Evolutionary conservation across 2,113 vertebrate species (phyloP), one percentile per base, ranked within the genome.

Genomic region (Pachycephala philippinensis): DNA sequence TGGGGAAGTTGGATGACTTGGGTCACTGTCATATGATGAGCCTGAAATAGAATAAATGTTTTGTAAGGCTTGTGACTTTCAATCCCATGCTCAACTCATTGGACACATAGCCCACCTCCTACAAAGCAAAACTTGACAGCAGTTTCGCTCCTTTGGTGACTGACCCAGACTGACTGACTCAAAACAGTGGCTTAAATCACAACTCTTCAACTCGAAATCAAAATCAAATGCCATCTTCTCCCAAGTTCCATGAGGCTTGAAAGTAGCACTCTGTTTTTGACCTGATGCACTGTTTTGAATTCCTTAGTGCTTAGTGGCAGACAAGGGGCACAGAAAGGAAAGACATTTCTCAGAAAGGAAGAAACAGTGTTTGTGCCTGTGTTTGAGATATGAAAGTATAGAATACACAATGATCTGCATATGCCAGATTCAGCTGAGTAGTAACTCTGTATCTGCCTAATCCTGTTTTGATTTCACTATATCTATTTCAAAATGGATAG

Each of bases 1-100:
- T 92, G 64, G 60, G 76, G 95, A 97, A 95, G 88, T 88, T 90
- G 64, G 44, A 70, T 80, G 68, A 27, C 78, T 90, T 90, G 35
- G 60, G 64, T 86, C 90, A 93, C 44, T 81, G 79, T 97, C 95
- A 93, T 84, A 81, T 94, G 95, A 93, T 60, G 24, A 71, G 47
- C 60, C 50, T 70, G 61, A 86, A 93, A 90, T 52, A 96, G 85
- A 93, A 63, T 27, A 59, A 93, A 56, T 22, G 9, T 81, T 89
- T 84, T 87, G 53, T 71, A 54, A 64, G 31, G 56, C 92, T 83
- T 76, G 71, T 96, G 92, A 84, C 88, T 96, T 89, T 78, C 69
- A 71, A 60, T 89, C 94, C 28, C 71, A 68, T 87, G 86, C 61
- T 87, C 31, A n/a, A 6, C 47, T 66, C 1, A 0, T 76, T 65